A percentile compares a stretch with the other conserved stretches of the same genome.
phyloP scores from a whole-genome alignment of 2,113 vertebrate species.

The Ictalurus furcatus region DNA sequence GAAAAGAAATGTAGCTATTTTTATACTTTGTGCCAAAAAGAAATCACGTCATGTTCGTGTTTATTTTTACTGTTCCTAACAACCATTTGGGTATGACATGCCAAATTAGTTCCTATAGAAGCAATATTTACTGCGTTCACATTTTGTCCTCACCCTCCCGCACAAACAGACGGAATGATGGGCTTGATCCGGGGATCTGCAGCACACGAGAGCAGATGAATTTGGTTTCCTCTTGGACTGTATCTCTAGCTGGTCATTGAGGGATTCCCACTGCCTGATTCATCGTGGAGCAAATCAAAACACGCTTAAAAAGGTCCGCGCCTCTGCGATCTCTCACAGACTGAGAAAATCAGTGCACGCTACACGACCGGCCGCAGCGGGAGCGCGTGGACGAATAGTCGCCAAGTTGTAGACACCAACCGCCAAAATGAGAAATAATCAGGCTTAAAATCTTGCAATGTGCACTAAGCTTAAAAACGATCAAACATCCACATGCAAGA shows the following conservation, averaged over 20 bases:
- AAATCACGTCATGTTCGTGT: background rate
- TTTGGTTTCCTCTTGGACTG: background rate
- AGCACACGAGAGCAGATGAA: background rate
- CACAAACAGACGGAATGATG: background rate
- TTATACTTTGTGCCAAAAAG: background rate
- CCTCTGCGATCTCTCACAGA: background rate
- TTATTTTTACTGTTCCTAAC: constrained; percentile 3
- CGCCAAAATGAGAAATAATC: background rate
- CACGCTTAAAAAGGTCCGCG: background rate
- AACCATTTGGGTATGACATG: background rate
- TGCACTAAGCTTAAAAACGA: background rate
- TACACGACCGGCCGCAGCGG: background rate
- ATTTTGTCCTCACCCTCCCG: background rate
- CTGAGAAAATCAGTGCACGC: background rate
- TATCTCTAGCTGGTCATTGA: background rate
- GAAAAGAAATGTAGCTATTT: background rate
- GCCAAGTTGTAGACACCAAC: background rate
- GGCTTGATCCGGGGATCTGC: background rate
- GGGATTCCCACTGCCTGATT: background rate
- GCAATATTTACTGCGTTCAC: background rate
- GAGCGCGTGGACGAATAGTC: background rate
- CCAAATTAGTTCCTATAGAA: background rate
- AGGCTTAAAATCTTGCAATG: background rate
- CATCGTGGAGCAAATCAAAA: background rate
- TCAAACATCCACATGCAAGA: background rate